Evolutionary conservation across 2,113 vertebrate genomes (phyloP).

Genomic region (Ammodytes marinus): DNA sequence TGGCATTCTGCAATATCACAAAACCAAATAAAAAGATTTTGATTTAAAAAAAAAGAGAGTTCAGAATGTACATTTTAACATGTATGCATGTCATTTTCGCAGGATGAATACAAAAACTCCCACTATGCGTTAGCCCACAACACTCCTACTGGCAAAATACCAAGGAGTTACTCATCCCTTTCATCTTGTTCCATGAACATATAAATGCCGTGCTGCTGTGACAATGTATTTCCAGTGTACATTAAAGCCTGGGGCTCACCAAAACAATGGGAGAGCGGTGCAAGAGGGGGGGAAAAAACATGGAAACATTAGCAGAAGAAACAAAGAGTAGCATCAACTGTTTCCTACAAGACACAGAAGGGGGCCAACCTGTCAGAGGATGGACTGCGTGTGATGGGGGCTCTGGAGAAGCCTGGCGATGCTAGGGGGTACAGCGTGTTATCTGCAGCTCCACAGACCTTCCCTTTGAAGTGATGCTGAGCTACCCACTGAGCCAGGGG

Average conservation of each 20-base stretch:
- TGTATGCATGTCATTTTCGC: neutral
- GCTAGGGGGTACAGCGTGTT: conserved; percentile 63
- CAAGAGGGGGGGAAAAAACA: neutral
- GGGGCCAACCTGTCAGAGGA: conserved; percentile 56
- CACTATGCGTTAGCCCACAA: neutral
- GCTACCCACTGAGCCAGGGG: conserved; percentile 58
- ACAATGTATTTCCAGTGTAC: conserved; percentile 17
- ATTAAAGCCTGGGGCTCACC: conserved; percentile 16
- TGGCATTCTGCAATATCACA: too few relatives aligned
- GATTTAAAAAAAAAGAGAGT: too few relatives aligned
- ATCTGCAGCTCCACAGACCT: conserved; percentile 76
- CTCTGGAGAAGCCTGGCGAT: conserved; percentile 57
- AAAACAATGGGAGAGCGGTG: conserved; percentile 5
- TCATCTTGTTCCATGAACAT: conserved; percentile 2
- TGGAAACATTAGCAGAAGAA: conserved; percentile 10
- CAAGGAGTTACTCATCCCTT: neutral
- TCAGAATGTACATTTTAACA: too few relatives aligned
- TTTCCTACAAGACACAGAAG: conserved; percentile 27
- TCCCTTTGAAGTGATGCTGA: conserved; percentile 77
- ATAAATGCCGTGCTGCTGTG: neutral
- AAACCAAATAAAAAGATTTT: too few relatives aligned
- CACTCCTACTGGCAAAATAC: neutral
- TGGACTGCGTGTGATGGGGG: conserved; percentile 11
- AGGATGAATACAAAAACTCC: neutral
- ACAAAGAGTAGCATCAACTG: neutral